Evolutionary conservation across 2,888 invertebrate genomes (phyloP).

Genomic region (Axea sp.): DNA sequence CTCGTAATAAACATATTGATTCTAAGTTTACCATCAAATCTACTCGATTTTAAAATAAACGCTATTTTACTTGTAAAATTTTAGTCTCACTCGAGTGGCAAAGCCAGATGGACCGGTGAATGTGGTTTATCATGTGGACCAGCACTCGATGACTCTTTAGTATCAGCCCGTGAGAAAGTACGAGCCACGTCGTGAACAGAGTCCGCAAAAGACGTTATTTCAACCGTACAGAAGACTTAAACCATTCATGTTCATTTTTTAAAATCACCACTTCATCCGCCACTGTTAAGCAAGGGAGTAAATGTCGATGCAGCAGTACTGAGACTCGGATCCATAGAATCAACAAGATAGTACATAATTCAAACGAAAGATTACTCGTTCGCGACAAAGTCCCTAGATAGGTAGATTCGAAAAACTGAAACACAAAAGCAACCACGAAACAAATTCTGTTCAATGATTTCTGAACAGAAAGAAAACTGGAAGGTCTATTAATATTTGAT

Average conservation of each 20-base stretch:
- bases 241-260: conserved; percentile 74
- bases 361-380: conserved; percentile 3
- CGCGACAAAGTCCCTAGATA: too few species aligned
- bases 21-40: too few species aligned
- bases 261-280: conserved; percentile 66
- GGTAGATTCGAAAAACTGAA: too few species aligned
- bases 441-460: background rate
- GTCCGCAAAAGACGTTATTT: conserved; percentile 58
- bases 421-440: too few species aligned
- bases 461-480: too few species aligned
- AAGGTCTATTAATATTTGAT: too few species aligned
- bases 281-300: conserved; percentile 68
- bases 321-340: conserved; percentile 1
- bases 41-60: too few species aligned
- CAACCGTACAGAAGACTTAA: conserved; percentile 73
- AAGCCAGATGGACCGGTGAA: conserved; percentile 86
- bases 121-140: conserved; percentile 81
- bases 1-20: too few species aligned
- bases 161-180: conserved; percentile 77
- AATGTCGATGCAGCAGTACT: conserved; percentile 57
- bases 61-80: too few species aligned
- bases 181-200: conserved; percentile 78
- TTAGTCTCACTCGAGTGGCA: conserved; percentile 86
- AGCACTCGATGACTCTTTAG: conserved; percentile 77
- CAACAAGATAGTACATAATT: background rate